Conservation (phyloP, 1,140 invertebrate genomes). For the Drosophila parvula region DNA sequence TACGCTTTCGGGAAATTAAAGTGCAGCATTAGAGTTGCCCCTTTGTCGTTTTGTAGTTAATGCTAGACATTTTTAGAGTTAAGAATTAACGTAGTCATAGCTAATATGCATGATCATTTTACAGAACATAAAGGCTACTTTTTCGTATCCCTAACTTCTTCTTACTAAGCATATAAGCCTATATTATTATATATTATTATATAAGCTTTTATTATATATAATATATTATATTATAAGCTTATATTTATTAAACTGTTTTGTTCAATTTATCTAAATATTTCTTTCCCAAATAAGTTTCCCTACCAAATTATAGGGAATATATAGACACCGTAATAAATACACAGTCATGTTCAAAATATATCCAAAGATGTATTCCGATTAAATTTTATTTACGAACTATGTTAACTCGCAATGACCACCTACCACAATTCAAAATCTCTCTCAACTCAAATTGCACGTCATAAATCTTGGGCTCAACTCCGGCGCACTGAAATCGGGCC, state of each 20-base stretch:
- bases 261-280: background rate
- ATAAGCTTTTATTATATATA: too few species aligned
- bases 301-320: background rate
- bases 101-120: too few species aligned
- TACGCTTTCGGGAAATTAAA: too few species aligned
- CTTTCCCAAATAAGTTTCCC: background rate
- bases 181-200: too few species aligned
- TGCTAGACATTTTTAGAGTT: too few species aligned
- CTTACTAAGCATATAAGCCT: too few species aligned
- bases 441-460: slow-evolving; percentile 45
- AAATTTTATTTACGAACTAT: slow-evolving; percentile 3
- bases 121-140: too few species aligned
- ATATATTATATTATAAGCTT: too few species aligned
- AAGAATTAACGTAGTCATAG: too few species aligned
- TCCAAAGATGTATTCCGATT: background rate
- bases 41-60: too few species aligned
- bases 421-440: slow-evolving; percentile 30
- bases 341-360: background rate
- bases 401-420: slow-evolving; percentile 1
- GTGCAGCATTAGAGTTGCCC: too few species aligned
- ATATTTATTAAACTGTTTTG: background rate
- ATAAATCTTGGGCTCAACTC: slow-evolving; percentile 62
- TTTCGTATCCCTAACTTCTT: too few species aligned
- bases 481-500: slow-evolving; percentile 44
- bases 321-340: background rate